Evolutionary conservation across 2,797 vertebrate species (phyloP).

Genomic region (Sebastiscus albofasciatus): DNA sequence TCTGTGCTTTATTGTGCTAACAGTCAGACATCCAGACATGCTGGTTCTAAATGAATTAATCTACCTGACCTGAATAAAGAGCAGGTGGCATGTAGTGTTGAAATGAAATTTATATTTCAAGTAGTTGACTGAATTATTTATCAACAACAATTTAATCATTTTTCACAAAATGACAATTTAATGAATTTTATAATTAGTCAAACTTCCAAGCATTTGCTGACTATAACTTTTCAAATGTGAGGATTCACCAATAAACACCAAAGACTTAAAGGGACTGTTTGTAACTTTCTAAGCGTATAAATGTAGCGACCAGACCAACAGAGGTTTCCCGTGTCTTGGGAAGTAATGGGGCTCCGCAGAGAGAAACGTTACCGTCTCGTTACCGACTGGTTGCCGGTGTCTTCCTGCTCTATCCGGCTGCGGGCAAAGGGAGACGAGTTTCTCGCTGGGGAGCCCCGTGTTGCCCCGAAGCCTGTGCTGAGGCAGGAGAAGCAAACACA

Average conservation of each 20-base stretch:
- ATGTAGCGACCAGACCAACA: too few species aligned
- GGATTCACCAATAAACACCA: neutral
- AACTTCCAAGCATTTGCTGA: neutral
- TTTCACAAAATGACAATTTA: neutral
- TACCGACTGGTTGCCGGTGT: too few species aligned
- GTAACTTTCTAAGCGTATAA: too few species aligned
- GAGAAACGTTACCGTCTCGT: too few species aligned
- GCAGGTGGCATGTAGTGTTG: neutral
- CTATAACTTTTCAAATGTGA: neutral
- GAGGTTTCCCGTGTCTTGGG: too few species aligned
- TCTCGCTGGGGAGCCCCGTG: too few species aligned
- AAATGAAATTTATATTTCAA: neutral
- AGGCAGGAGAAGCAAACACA: too few species aligned
- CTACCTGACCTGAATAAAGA: conserved; percentile 12
- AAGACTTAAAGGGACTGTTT: too few species aligned
- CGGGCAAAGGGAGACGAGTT: too few species aligned
- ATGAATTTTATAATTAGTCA: neutral
- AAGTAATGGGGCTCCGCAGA: too few species aligned
- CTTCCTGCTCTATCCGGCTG: too few species aligned
- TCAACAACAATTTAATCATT: neutral
- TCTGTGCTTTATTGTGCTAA: conserved; percentile 18
- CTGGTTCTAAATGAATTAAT: neutral
- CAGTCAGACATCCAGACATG: neutral
- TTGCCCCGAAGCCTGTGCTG: too few species aligned
- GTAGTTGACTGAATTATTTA: neutral